Evolutionary conservation across 2,113 vertebrate species (phyloP), one percentile per base, ranked within the genome.

Genomic region (Blennius ocellaris): DNA sequence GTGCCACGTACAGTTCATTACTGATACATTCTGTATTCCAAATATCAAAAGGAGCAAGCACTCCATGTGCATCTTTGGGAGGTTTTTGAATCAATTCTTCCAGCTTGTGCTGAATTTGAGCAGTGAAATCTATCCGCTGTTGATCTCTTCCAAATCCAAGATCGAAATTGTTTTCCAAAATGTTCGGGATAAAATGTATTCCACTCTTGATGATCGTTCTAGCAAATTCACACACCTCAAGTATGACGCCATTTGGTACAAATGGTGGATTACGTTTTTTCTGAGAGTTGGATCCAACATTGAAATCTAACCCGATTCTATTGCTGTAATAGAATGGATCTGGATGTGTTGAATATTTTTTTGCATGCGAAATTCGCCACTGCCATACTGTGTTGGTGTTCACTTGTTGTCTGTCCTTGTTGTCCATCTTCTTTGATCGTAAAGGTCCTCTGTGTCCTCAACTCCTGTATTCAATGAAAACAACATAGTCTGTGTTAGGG

Each of bases 161-260:
- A 43, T 71, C 45, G 8, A 76, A 81, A 56, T 76, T 81, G 36
- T 67, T 76, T 62, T 76, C 55, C 44, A 81, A 45, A 66, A 81
- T 71, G 16, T 57, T 47, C 15, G 52, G 60, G 11, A 76, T 56
- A 40, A 81, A 71, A 45, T 52, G 50, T 11, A 14, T n/a, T 67
- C 71, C 50, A 37, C 50, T n/a, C 11, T 71, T 43, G 36, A 21
- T 67, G 5, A 76, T 45, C 8, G n/a, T 62, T 71, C 52, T 57
- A 14, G 78, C 73, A 76, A 81, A 76, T 44, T 76, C 56, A 72
- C 67, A 81, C 11, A 71, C 36, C 14, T 82, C 73, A 53, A 82
- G 52, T 12, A 82, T 48, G 12, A 73, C 57, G 4, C 51, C 80
- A 17, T 82, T 77, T 21, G 80, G 76, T 40, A 77, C 5, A 11